Base-by-base conservation (phyloP, 2,797 vertebrate species). In the Tiaroga cobitis region DNA sequence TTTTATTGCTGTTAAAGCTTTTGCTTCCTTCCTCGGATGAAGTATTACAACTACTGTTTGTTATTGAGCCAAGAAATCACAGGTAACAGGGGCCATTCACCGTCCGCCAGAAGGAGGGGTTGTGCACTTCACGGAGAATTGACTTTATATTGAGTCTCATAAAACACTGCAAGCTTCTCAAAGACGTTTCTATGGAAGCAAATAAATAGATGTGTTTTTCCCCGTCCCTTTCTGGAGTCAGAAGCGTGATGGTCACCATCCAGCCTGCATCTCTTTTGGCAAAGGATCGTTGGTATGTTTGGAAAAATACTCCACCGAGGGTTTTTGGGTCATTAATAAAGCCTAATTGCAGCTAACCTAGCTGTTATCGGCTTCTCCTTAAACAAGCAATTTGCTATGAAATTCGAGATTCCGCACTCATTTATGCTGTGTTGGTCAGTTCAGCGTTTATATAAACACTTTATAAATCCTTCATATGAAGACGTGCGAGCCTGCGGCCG, bases 341-440 rank as follows among this genome's bases (percentile, higher is more conserved):
- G 90, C 49, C 9, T 90, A 94, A 95, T 92, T 93, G 87, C 90
- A 91, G 89, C 90, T 89, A 92, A 90, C 90, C 77, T 24, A 91
- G 92, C 91, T 91, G 92, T 94, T 95, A 95, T 94, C 93, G 90
- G 91, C 90, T 90, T 91, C 89, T 90, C 87, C 90, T 92, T 90
- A 90, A 92, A 91, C 88, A 89, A 88, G 87, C 90, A 88, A 81
- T 91, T 89, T 83, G 87, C 92, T 84, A 91, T 91, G 91, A 93
- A 95, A 93, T 88, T 88, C 16, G 75, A 94, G 93, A 92, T 91
- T 81, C 70, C 83, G 89, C 86, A 69, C 81, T 89, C 61, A 88
- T 88, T 92, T 93, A 90, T 90, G 91, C 90, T 51, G 75, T 73
- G 88, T 87, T 84, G 90, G 87, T 74, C 90, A 83, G 54, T 86